phyloP scores from a whole-genome alignment of 2,888 invertebrate species.

The Trilocha varians region DNA sequence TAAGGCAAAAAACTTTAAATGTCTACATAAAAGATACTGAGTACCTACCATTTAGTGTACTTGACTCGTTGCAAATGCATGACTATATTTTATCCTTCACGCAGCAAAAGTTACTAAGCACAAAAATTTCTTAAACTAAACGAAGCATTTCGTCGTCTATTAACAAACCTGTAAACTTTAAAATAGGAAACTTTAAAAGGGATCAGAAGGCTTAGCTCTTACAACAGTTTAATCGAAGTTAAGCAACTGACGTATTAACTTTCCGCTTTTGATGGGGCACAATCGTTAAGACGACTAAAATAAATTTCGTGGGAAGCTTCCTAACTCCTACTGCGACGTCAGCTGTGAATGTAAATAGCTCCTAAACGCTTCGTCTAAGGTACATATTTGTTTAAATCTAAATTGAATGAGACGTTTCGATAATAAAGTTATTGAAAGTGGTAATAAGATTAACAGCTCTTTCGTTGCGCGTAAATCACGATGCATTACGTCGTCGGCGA shows the following conservation, averaged over 20 bases:
- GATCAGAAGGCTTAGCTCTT: constrained; percentile 32
- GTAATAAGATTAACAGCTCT: constrained; percentile 70
- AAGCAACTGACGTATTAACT: constrained; percentile 47
- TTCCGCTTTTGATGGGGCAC: constrained; percentile 51
- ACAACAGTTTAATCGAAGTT: constrained; percentile 46
- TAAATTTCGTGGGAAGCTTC: constrained; percentile 62
- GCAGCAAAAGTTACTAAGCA: too few relatives aligned
- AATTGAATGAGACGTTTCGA: constrained; percentile 36
- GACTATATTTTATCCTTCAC: too few relatives aligned
- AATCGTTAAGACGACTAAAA: constrained; percentile 63
- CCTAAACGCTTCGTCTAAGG: constrained; percentile 37
- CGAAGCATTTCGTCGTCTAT: too few relatives aligned
- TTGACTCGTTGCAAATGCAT: too few relatives aligned
- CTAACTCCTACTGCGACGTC: constrained; percentile 35
- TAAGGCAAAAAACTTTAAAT: too few relatives aligned
- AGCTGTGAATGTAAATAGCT: constrained; percentile 35
- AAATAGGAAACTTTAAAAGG: constrained; percentile 28
- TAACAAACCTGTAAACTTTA: constrained; percentile 21
- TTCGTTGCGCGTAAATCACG: constrained; percentile 66
- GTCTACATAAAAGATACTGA: too few relatives aligned
- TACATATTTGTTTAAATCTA: constrained; percentile 43
- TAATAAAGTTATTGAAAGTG: constrained; percentile 72
- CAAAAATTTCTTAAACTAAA: too few relatives aligned
- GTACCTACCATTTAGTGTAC: too few relatives aligned
- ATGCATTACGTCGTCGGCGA: constrained; percentile 67